phyloP scores from a whole-genome alignment of 2,797 vertebrate species.

The Eulemur albifrons region DNA sequence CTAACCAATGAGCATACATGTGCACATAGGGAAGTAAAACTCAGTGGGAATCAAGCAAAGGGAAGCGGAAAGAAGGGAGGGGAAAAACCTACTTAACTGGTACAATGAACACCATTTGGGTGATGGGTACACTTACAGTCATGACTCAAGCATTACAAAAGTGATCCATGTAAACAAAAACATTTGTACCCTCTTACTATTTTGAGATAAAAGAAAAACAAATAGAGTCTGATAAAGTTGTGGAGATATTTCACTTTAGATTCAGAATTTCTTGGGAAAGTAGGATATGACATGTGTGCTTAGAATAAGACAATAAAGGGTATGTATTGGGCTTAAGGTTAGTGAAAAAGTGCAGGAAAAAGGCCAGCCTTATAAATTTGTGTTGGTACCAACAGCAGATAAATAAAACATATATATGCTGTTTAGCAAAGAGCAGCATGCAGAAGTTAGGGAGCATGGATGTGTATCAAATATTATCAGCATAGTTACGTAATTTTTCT shows the following conservation, averaged over 20 bases:
- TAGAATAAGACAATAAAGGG: not conserved
- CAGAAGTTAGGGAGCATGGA: not conserved
- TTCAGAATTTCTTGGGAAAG: not conserved
- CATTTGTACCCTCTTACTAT: not conserved
- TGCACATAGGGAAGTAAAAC: not conserved
- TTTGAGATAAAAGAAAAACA: not conserved
- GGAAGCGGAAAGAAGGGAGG: fast-evolving
- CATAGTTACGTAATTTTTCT: not conserved
- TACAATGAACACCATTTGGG: not conserved
- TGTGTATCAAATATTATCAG: not conserved
- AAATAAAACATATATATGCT: not conserved
- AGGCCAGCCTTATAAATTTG: not conserved
- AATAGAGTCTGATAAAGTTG: not conserved
- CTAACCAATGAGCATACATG: not conserved
- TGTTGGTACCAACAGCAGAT: not conserved
- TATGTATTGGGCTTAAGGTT: not conserved
- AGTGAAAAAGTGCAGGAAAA: not conserved
- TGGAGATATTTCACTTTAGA: not conserved
- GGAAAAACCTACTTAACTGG: not conserved
- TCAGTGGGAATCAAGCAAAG: not conserved
- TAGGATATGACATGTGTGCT: not conserved
- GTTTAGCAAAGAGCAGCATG: not conserved
- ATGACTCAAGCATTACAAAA: not conserved
- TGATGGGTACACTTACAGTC: not conserved
- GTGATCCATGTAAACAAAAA: not conserved